A percentile compares a stretch with the other conserved stretches of the same genome.
phyloP scores from a whole-genome alignment of 2,113 vertebrate species.

The Theristicus caerulescens region DNA sequence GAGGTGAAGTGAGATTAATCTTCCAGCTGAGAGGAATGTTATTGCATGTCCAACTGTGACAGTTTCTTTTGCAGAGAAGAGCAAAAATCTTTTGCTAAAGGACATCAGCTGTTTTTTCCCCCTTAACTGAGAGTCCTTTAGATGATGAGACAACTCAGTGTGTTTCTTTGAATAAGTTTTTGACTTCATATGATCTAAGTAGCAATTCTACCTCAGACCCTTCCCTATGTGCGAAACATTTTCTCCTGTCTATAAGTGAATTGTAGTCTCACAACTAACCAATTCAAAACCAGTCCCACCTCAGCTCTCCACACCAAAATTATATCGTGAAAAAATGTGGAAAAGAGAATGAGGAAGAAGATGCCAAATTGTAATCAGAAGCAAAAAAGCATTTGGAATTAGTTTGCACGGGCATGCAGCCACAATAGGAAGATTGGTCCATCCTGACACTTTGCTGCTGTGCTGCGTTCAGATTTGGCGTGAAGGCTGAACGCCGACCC shows the following conservation, averaged over 20 bases:
- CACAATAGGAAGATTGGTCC: neutral
- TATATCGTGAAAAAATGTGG: neutral
- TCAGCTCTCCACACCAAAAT: neutral
- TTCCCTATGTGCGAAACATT: neutral
- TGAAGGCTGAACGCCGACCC: fast-evolving
- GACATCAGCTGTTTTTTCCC: neutral
- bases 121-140: neutral
- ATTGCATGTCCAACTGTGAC: neutral
- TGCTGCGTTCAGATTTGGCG: neutral
- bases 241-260: neutral
- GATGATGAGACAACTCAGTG: neutral
- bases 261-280: neutral
- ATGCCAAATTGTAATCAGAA: neutral
- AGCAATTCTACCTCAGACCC: neutral
- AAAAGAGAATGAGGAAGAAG: neutral
- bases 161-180: neutral
- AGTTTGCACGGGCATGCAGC: neutral
- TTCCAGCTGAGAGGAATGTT: constrained; percentile 1
- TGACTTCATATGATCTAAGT: neutral
- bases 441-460: neutral
- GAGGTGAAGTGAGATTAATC: neutral
- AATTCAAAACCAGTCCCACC: neutral
- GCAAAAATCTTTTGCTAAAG: constrained; percentile 7
- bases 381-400: neutral
- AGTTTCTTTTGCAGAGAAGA: constrained; percentile 19